phyloP scores from a whole-genome alignment of 1,140 invertebrate genomes.

The Pseudomyrmex sp. region DNA sequence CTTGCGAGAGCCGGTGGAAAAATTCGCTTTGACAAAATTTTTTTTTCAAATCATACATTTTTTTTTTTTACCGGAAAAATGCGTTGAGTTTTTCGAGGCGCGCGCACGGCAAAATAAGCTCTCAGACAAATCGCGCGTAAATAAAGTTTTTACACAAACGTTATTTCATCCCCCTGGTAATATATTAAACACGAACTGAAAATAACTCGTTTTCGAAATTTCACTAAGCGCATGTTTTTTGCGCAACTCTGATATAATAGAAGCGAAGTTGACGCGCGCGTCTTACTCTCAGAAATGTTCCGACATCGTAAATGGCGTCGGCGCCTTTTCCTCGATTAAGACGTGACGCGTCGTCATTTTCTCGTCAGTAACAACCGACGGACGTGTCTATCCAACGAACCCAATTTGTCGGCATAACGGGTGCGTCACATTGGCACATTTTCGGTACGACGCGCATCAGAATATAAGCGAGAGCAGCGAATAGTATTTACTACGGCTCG shows the following conservation, averaged over 20 bases:
- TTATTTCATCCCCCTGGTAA: no score
- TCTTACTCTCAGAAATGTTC: no score
- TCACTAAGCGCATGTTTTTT: no score
- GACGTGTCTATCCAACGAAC: slow-evolving; percentile 23
- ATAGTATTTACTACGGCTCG: slow-evolving; percentile 66
- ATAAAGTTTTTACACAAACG: no score
- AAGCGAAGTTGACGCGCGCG: no score
- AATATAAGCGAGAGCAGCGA: slow-evolving; percentile 47
- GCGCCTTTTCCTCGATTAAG: background rate
- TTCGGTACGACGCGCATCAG: slow-evolving; percentile 50
- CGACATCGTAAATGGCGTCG: background rate
- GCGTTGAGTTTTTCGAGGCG: no score
- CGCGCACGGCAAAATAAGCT: no score
- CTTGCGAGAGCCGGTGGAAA: slow-evolving; percentile 14
- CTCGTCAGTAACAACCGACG: slow-evolving; percentile 34
- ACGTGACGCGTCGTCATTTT: background rate
- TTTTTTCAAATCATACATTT: background rate
- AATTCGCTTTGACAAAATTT: slow-evolving; percentile 13
- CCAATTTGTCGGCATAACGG: slow-evolving; percentile 27
- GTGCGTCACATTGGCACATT: slow-evolving; percentile 52
- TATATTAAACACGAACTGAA: no score
- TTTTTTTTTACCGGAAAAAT: background rate
- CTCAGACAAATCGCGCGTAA: no score
- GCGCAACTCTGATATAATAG: no score
- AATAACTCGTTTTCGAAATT: no score